These are phyloP conservation scores for Seriola rivoliana DNA, from an alignment of 2,113 vertebrate species.

Conservation along the genomic window DNA sequence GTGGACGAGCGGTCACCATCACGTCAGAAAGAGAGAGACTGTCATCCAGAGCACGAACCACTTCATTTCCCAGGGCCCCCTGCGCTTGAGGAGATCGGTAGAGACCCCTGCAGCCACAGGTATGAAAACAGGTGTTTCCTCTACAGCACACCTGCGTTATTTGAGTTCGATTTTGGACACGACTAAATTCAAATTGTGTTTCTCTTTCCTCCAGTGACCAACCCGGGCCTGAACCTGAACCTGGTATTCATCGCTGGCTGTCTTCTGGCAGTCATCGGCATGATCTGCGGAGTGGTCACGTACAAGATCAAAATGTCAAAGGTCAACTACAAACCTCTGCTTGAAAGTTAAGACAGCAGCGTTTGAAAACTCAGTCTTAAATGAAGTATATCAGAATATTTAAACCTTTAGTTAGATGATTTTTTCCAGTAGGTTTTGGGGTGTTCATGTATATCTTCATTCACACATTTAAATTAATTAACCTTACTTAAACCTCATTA, in stretches of 20 bases:
- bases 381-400: not conserved
- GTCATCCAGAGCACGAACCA: constrained; percentile 69
- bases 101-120: constrained; percentile 34
- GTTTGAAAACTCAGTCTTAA: not conserved
- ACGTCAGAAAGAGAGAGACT: constrained; percentile 59
- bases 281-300: constrained; percentile 65
- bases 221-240: constrained; percentile 67
- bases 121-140: constrained; percentile 6
- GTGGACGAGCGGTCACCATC: accelerated
- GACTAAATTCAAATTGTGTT: not conserved
- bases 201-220: constrained; percentile 51
- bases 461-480: not conserved
- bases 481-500: too few relatives aligned
- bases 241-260: constrained; percentile 73
- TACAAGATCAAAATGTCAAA: constrained; percentile 59
- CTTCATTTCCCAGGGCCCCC: constrained; percentile 83
- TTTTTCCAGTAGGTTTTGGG: not conserved
- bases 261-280: constrained; percentile 66
- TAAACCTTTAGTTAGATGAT: not conserved
- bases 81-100: constrained; percentile 66
- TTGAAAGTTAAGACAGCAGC: constrained; percentile 27
- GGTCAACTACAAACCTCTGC: constrained; percentile 65
- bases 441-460: not conserved
- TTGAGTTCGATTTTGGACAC: not conserved
- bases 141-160: not conserved